A percentile compares a stretch with the other conserved stretches of the same genome.
Evolutionary conservation across 2,113 vertebrate species (phyloP).

Genomic region (Junco hyemalis): DNA sequence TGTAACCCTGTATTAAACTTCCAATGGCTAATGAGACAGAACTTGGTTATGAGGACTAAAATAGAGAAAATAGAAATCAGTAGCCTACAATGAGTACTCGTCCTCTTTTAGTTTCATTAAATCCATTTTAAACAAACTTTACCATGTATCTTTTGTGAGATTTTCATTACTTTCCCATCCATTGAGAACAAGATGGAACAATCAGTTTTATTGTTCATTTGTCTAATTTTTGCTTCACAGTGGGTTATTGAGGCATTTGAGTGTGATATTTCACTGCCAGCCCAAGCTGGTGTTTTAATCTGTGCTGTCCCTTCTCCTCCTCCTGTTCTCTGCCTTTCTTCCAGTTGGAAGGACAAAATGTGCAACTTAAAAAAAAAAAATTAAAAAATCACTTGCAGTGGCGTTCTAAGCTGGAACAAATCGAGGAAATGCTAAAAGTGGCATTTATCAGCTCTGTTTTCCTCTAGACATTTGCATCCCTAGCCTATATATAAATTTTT

Average conservation of each 20-base stretch:
- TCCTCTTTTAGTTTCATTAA: conserved; percentile 38
- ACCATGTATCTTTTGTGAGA: conserved; percentile 50
- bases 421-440: fast-evolving
- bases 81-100: background rate
- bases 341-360: background rate
- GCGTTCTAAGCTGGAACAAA: background rate
- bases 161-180: conserved; percentile 57
- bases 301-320: background rate
- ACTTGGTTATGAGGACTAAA: conserved; percentile 18
- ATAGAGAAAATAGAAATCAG: conserved; percentile 45
- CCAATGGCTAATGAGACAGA: conserved; percentile 9
- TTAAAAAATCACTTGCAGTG: background rate
- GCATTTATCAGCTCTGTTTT: background rate
- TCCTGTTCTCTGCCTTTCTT: background rate
- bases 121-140: conserved; percentile 56
- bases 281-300: background rate
- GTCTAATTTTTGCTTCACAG: conserved; percentile 42
- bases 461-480: background rate
- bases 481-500: background rate
- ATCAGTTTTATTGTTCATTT: conserved; percentile 57
- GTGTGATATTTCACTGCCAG: conserved; percentile 11
- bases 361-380: background rate
- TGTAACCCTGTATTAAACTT: conserved; percentile 28
- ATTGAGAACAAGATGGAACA: conserved; percentile 11
- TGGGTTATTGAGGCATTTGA: conserved; percentile 15